phyloP scores from a whole-genome alignment of 2,113 vertebrate genomes.

The Coptodon rendalli region DNA sequence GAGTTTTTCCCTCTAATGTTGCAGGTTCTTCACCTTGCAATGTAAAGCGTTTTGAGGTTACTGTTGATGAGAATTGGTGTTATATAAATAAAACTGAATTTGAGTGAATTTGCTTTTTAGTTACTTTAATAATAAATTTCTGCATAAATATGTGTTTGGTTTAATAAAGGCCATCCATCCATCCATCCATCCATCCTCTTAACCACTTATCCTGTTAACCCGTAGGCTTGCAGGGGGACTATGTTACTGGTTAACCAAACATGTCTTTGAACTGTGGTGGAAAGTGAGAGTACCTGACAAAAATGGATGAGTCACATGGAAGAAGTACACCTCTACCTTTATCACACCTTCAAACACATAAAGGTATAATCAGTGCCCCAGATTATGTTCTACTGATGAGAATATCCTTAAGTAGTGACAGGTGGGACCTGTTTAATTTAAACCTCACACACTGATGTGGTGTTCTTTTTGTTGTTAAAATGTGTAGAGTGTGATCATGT shows the following conservation, averaged over 20 bases:
- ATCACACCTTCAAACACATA: background rate
- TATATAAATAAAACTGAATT: background rate
- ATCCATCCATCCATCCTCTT: background rate
- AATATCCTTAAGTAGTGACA: background rate
- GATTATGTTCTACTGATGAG: background rate
- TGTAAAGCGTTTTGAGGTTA: background rate
- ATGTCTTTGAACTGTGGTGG: background rate
- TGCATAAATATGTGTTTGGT: background rate
- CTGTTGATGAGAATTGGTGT: background rate
- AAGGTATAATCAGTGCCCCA: background rate
- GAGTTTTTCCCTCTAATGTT: background rate
- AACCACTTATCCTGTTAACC: background rate
- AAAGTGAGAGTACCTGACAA: background rate
- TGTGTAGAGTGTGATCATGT: background rate
- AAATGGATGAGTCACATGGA: background rate
- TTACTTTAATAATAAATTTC: background rate
- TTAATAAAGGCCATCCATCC: background rate
- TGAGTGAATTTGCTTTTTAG: background rate
- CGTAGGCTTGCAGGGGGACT: background rate
- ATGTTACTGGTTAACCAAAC: background rate
- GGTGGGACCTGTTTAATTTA: background rate
- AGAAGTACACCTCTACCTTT: background rate
- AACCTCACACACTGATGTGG: background rate
- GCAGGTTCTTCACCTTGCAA: background rate
- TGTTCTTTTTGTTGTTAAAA: background rate